Evolutionary conservation across 2,797 vertebrate species (phyloP).

Genomic region (Phalloptychus januarius): DNA sequence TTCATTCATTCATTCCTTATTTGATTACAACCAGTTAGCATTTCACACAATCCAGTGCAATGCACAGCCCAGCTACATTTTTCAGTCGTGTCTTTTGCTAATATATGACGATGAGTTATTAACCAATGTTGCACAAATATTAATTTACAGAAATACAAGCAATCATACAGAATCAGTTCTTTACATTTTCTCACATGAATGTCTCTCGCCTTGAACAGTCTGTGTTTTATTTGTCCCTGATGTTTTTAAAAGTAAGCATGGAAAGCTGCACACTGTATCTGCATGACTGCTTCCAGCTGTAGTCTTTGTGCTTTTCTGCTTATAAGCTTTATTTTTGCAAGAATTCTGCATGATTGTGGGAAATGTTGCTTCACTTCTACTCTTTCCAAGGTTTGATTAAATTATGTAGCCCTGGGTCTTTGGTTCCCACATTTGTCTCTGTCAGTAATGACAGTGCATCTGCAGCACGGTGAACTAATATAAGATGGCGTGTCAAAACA

Average conservation of each 20-base stretch:
- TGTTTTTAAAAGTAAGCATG: slow-evolving; percentile 17
- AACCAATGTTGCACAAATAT: background rate
- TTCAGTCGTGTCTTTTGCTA: background rate
- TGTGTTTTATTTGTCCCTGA: background rate
- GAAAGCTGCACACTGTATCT: slow-evolving; percentile 23
- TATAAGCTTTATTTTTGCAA: background rate
- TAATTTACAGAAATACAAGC: background rate
- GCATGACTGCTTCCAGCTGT: slow-evolving; percentile 32
- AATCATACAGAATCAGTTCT: background rate
- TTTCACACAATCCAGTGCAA: background rate
- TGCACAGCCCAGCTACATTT: background rate
- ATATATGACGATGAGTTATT: background rate
- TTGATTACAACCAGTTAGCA: background rate
- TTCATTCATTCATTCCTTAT: background rate
- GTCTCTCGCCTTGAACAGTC: slow-evolving; percentile 15
- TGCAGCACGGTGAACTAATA: background rate
- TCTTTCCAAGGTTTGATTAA: background rate
- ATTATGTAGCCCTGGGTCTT: background rate
- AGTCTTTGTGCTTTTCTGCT: background rate
- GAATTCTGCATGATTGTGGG: slow-evolving; percentile 4
- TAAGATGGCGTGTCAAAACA: background rate
- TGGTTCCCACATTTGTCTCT: background rate
- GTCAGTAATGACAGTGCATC: slow-evolving; percentile 5
- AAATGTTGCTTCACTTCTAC: background rate
- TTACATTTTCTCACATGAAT: slow-evolving; percentile 14